Evolutionary conservation across 1,140 invertebrate species (phyloP).

Genomic region (Sminthurides bifidus): DNA sequence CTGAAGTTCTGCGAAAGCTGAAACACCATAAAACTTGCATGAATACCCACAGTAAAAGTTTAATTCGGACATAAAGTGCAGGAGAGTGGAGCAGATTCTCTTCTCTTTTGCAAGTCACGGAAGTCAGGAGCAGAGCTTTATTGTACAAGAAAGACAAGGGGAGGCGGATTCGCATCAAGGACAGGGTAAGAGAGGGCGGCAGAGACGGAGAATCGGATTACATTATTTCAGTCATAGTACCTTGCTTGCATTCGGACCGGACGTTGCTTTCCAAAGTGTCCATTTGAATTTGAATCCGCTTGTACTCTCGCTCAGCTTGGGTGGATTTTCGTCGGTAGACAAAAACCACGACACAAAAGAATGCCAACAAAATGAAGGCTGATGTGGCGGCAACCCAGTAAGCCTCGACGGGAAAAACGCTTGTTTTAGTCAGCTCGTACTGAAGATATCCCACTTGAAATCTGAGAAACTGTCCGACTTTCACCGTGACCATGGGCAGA

Average conservation of each 20-base stretch:
- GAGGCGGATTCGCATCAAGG: too few relatives aligned
- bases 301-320: conserved; percentile 89
- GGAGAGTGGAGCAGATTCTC: not conserved
- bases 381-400: conserved; percentile 72
- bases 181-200: too few relatives aligned
- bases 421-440: conserved; percentile 74
- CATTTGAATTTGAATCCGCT: conserved; percentile 97
- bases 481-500: conserved; percentile 76
- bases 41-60: too few relatives aligned
- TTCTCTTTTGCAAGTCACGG: conserved; percentile 1
- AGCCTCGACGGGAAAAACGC: conserved; percentile 72
- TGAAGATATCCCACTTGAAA: conserved; percentile 77
- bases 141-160: too few relatives aligned
- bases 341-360: conserved; percentile 73
- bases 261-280: conserved; percentile 98
- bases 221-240: conserved; percentile 37
- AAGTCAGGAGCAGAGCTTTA: too few relatives aligned
- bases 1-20: conserved; percentile 95
- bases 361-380: conserved; percentile 65
- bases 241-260: conserved; percentile 90
- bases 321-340: conserved; percentile 84
- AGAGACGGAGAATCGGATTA: too few relatives aligned
- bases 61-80: too few relatives aligned
- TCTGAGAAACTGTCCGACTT: conserved; percentile 69
- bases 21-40: conserved; percentile 31